Percentiles rank a stretch among this genome's conserved stretches.
Conservation (phyloP, 2,797 vertebrate species). For the Brachymystax lenok region DNA sequence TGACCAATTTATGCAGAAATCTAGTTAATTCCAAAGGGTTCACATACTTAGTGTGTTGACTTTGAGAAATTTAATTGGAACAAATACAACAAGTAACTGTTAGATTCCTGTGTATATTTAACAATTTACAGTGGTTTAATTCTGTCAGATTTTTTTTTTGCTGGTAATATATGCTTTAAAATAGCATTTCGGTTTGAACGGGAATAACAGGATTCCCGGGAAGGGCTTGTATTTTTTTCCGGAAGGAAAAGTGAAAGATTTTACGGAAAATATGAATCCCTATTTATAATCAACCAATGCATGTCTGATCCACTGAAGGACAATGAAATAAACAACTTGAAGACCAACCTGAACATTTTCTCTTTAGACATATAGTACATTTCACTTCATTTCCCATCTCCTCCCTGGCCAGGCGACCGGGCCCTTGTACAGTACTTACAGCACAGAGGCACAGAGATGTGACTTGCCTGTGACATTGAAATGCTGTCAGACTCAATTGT, state of each 20-base stretch:
- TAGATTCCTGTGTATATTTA: neutral
- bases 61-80: neutral
- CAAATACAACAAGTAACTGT: neutral
- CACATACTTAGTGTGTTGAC: neutral
- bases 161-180: neutral
- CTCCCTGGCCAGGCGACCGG: neutral
- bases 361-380: constrained; percentile 3
- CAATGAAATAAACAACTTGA: constrained; percentile 17
- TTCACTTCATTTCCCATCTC: neutral
- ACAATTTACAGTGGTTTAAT: neutral
- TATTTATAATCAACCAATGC: neutral
- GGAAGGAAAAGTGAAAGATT: neutral
- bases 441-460: constrained; percentile 37
- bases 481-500: constrained; percentile 23
- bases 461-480: constrained; percentile 23
- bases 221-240: no score
- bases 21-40: no score
- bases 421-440: constrained; percentile 20
- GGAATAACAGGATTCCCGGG: neutral
- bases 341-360: neutral
- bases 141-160: neutral
- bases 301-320: neutral
- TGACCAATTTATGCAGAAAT: no score
- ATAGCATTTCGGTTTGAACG: neutral
- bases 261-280: neutral